Base-by-base conservation (phyloP, 2,113 vertebrate species). In the Pyxicephalus adspersus region DNA sequence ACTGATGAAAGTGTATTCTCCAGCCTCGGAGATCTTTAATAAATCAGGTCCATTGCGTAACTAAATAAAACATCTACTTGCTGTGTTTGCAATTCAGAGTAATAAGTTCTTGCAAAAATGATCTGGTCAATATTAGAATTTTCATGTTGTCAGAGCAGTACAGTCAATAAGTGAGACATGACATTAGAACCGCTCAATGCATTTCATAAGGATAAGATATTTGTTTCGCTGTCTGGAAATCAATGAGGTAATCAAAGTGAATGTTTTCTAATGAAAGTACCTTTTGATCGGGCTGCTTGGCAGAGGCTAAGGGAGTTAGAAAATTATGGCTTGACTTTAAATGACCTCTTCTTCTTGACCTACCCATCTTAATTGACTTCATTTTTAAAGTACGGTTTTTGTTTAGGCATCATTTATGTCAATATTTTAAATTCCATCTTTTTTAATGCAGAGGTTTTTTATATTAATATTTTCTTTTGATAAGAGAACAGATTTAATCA, bases 181-280 rank as follows among this genome's bases (percentile, higher is more conserved):
- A 50, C 74, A 84, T 83, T 83, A 84, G 22, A 17, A 70, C 58
- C 74, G 86, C 75, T 64, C 51, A 86, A 72, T 83, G 67, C 57
- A 72, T 86, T 87, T 85, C n/a, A 74, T 78, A 86, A 88, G 51
- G 57, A 87, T 65, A 74, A 71, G 65, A 83, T 89, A 90, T 88
- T 89, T 87, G 85, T 71, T 91, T 86, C 85, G 85, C 85, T 86
- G 88, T 90, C 81, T 80, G 81, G 84, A 89, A 89, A 93, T 91
- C 90, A 91, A 92, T 92, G 89, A 83, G 84, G 84, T 85, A 90
- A 91, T 88, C 77, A 84, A 88, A 83, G 85, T 87, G 77, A 90
- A 84, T 90, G 85, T 90, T 94, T 93, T 91, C 84, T 86, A 85
- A 89, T 84, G 86, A 89, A 89, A 91, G 83, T 88, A 87, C 86